Evolutionary conservation across 2,888 invertebrate species (phyloP).

Genomic region (Oasisia sp.): DNA sequence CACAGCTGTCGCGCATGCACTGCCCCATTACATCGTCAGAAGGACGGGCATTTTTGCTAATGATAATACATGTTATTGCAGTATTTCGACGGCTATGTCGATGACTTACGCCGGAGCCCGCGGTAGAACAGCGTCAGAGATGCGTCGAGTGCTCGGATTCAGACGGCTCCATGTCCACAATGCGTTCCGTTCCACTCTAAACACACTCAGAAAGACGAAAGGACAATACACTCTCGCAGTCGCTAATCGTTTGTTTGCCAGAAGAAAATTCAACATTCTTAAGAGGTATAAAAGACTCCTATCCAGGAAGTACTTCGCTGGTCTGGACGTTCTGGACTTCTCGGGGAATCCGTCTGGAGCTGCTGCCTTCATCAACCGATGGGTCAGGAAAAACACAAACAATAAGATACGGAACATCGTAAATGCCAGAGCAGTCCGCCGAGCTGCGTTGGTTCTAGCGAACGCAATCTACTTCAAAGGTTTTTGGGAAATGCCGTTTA

Average conservation of each 20-base stretch:
- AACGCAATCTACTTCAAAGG: conserved; percentile 69
- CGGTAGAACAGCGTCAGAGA: not conserved
- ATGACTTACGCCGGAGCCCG: not conserved
- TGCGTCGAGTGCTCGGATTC: not conserved
- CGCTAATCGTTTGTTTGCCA: not conserved
- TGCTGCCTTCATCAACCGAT: conserved; percentile 76
- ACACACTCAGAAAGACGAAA: not conserved
- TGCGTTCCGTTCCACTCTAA: not conserved
- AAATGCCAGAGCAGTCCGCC: conserved; percentile 65
- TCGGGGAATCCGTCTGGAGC: conserved; percentile 58
- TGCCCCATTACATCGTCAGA: too few relatives aligned
- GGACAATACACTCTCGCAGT: not conserved
- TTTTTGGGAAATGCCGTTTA: conserved; percentile 69
- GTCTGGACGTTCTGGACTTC: conserved; percentile 38
- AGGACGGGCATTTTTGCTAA: too few relatives aligned
- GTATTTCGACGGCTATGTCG: not conserved
- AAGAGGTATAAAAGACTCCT: not conserved
- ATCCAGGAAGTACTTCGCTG: not conserved
- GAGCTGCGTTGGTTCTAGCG: conserved; percentile 62
- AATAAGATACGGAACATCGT: conserved; percentile 84
- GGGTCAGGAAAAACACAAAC: conserved; percentile 85
- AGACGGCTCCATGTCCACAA: not conserved
- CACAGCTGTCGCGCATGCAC: too few relatives aligned
- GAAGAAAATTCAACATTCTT: not conserved
- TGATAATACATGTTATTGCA: not conserved